These are phyloP conservation scores for Bradypodion ventrale DNA, from an alignment of 2,797 vertebrate genomes.

Conservation along the genomic window DNA sequence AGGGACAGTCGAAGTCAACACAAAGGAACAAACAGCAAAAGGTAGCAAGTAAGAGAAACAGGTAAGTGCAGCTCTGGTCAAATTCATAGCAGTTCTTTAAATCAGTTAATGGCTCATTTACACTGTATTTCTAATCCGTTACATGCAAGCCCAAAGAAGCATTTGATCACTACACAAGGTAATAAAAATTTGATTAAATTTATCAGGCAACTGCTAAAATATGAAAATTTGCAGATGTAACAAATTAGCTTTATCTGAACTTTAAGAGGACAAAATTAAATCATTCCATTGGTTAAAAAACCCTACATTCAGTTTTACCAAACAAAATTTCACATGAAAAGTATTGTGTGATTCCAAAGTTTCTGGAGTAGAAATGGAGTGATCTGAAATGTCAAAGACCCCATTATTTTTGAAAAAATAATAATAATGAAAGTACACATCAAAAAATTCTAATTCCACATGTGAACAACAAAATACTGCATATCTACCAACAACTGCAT, in stretches of 20 bases:
- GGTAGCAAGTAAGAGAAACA: conserved; percentile 79
- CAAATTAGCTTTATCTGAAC: conserved; percentile 82
- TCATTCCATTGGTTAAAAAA: conserved; percentile 83
- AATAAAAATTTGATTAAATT: conserved; percentile 85
- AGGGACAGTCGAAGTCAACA: conserved; percentile 87
- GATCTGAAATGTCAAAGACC: conserved; percentile 86
- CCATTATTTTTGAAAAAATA: conserved; percentile 84
- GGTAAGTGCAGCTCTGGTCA: conserved; percentile 90
- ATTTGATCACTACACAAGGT: conserved; percentile 86
- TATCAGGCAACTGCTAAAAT: conserved; percentile 84
- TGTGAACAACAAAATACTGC: conserved; percentile 91
- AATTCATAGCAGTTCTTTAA: conserved; percentile 83
- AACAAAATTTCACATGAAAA: conserved; percentile 85
- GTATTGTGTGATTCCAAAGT: conserved; percentile 76
- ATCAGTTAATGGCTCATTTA: conserved; percentile 86
- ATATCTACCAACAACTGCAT: conserved; percentile 87
- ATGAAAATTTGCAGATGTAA: conserved; percentile 82
- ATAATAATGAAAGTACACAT: conserved; percentile 82
- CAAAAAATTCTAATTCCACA: conserved; percentile 86
- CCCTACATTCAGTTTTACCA: conserved; percentile 90
- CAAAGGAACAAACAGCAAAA: conserved; percentile 86
- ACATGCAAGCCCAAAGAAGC: conserved; percentile 90
- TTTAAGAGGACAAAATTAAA: conserved; percentile 80
- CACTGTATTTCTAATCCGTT: conserved; percentile 85
- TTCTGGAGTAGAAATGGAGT: conserved; percentile 81